Base-by-base conservation (phyloP, 2,113 vertebrate species). In the Spea multiplicata region DNA sequence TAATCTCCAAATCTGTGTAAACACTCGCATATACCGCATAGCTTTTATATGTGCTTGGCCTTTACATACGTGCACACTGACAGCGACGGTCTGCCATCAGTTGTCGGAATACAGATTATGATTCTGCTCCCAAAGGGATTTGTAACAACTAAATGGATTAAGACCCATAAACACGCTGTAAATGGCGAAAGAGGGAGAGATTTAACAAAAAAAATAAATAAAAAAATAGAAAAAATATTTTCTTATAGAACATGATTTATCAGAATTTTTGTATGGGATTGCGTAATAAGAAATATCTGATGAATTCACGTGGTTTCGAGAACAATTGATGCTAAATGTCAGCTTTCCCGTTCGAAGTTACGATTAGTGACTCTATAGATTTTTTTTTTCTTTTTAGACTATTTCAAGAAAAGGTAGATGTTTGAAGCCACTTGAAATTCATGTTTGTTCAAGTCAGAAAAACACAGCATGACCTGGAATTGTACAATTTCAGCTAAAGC, bases 241-340 rank as follows among this genome's bases (percentile, higher is more conserved):
- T 12, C 14, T 59, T 59, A 12, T 13, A 59, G 9, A 13, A n/a
- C n/a, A 13, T 13, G 55, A 9, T 59, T 4, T 13, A 13, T 57
- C 14, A 57, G 55, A 57, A 57, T 47, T 68, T 47, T 67, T 44
- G 5, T 46, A 14, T 47, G 14, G 13, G 45, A 68, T 68, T 47
- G 45, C 47, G 47, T 68, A 64, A 17, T 64, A 64, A 17, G 61
- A 64, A 64, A 13, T 30, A 17, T 5, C 14, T 7, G 17, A 6
- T 64, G n/a, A 64, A 64, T 64, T 64, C 61, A 64, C n/a, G 69
- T 17, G 57, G 49, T 73, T 72, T 17, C 48, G 46, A 45, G 71
- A 79, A 79, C 70, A 73, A 79, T 65, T 49, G 62, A 49, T 73
- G 77, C 70, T 73, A 73, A 72, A 73, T 79, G 62, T n/a, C 61